phyloP scores from a whole-genome alignment of 2,797 vertebrate species.

The Parauchenoglanis punctatus region DNA sequence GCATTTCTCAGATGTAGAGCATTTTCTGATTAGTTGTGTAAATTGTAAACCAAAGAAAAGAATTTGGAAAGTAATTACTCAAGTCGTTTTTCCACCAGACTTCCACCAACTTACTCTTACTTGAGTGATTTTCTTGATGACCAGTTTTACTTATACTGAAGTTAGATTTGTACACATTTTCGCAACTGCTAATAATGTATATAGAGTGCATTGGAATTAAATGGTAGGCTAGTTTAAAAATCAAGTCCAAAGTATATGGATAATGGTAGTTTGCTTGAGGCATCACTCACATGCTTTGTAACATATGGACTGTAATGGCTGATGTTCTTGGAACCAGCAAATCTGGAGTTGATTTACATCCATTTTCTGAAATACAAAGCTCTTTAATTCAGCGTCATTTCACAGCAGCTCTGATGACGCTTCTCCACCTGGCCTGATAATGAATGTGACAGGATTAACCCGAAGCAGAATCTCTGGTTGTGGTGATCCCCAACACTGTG shows the following conservation, averaged over 20 bases:
- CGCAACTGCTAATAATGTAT: not conserved
- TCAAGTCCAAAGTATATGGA: not conserved
- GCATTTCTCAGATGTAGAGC: not conserved
- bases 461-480: constrained; percentile 63
- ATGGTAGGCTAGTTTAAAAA: not conserved
- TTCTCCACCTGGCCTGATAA: constrained; percentile 58
- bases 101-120: not conserved
- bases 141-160: not conserved
- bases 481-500: constrained; percentile 62
- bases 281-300: not conserved
- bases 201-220: not conserved
- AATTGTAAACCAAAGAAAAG: not conserved
- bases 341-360: constrained; percentile 6
- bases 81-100: not conserved
- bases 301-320: not conserved
- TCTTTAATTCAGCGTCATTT: constrained; percentile 42
- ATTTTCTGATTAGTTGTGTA: not conserved
- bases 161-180: not conserved
- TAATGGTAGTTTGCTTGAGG: not conserved
- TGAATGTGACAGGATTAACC: constrained; percentile 64
- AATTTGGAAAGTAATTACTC: not conserved
- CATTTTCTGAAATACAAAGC: constrained; percentile 34
- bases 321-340: constrained; percentile 6
- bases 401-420: constrained; percentile 33
- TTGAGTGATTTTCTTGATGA: not conserved